Conservation (phyloP, 2,797 vertebrate species). For the Pipistrellus pipistrellus region DNA sequence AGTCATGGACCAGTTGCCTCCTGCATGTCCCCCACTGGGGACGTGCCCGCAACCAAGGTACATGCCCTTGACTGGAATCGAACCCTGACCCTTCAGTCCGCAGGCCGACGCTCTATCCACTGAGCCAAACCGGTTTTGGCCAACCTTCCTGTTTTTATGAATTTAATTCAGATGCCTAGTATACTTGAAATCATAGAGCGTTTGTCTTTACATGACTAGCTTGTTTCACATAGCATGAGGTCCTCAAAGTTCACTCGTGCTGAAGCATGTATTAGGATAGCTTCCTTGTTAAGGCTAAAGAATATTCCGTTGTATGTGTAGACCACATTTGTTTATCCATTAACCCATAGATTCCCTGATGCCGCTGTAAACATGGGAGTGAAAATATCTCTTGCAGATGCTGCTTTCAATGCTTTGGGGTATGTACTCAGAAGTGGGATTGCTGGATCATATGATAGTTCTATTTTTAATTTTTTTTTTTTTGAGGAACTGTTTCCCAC, state of each 20-base stretch:
- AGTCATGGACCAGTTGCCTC: too few species aligned
- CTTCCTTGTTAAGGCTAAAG: not conserved
- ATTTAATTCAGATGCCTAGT: not conserved
- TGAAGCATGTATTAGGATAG: not conserved
- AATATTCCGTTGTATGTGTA: not conserved
- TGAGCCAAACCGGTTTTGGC: too few species aligned
- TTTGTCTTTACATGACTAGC: not conserved
- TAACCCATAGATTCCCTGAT: not conserved
- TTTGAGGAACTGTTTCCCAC: conserved; percentile 15
- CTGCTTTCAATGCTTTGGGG: not conserved
- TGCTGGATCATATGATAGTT: not conserved
- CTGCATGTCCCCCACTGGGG: too few species aligned
- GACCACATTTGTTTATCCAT: not conserved
- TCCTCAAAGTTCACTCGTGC: not conserved
- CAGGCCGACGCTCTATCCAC: too few species aligned
- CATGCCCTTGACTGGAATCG: too few species aligned
- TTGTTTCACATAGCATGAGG: not conserved
- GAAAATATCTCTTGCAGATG: not conserved
- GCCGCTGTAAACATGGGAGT: not conserved
- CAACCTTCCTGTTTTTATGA: not conserved
- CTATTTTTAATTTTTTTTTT: not conserved
- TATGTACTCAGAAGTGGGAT: not conserved
- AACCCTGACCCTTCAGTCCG: too few species aligned
- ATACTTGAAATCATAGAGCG: not conserved
- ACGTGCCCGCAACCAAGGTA: too few species aligned